Percentiles rank a stretch among this genome's conserved stretches.
These are phyloP conservation scores for Harpegnathos saltator DNA, from an alignment of 1,140 invertebrate genomes.

Conservation along the genomic window DNA sequence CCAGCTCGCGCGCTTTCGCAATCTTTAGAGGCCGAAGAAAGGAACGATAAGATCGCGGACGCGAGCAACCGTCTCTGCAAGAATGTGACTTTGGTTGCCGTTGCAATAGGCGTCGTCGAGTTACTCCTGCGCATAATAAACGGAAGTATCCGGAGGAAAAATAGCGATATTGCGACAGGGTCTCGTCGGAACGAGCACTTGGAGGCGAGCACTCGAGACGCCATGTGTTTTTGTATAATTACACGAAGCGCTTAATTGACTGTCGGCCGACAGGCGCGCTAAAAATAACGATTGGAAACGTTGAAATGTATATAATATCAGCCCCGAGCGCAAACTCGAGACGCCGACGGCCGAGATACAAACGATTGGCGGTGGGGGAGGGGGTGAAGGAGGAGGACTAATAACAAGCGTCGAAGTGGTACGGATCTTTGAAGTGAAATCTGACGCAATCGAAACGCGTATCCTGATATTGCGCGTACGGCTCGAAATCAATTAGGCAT, in stretches of 20 bases:
- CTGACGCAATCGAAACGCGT: neutral
- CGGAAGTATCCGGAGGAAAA: neutral
- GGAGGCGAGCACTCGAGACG: no score
- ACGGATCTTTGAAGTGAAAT: neutral
- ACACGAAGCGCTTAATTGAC: neutral
- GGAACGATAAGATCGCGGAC: neutral
- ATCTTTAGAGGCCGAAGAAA: conserved; percentile 27
- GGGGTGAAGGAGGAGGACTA: neutral
- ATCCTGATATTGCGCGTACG: neutral
- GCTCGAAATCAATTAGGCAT: neutral
- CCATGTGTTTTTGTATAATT: neutral
- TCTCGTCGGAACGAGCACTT: neutral
- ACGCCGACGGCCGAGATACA: conserved; percentile 3
- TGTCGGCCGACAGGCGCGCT: neutral
- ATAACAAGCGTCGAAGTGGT: neutral
- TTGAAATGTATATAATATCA: no score
- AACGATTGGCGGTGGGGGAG: no score
- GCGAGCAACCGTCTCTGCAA: neutral
- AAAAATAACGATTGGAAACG: neutral
- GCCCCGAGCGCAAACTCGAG: neutral
- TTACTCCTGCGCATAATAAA: neutral
- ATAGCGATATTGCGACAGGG: neutral
- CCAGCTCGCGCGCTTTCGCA: conserved; percentile 34
- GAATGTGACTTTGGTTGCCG: conserved; percentile 48
- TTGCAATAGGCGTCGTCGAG: conserved; percentile 28